Evolutionary conservation across 2,797 vertebrate species (phyloP).

Genomic region (Lepilemur septentrionalis): DNA sequence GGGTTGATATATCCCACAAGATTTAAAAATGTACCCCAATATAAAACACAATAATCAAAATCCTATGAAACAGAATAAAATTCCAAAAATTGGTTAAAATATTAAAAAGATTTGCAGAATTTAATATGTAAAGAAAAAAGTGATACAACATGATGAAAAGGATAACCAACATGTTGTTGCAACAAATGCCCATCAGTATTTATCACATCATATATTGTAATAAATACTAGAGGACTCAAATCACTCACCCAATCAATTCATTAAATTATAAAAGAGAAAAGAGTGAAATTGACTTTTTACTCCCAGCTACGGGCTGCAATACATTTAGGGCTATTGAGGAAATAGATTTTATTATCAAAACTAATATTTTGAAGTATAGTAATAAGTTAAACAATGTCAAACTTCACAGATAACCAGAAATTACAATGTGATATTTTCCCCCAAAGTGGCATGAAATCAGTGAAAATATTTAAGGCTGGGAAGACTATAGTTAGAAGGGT

Average conservation of each 20-base stretch:
- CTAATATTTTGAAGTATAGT: not conserved
- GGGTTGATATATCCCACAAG: not conserved
- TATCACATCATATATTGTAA: not conserved
- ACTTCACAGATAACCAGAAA: not conserved
- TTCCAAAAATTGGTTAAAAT: not conserved
- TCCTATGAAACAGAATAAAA: not conserved
- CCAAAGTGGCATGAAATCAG: not conserved
- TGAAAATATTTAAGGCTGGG: not conserved
- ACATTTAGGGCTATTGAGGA: not conserved
- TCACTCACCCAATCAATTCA: not conserved
- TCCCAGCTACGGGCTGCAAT: not conserved
- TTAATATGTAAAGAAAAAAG: not conserved
- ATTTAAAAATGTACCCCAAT: not conserved
- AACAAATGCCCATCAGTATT: not conserved
- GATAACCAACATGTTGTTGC: not conserved
- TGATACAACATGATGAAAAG: not conserved
- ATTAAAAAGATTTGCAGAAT: not conserved
- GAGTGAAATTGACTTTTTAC: not conserved
- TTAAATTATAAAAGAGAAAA: not conserved
- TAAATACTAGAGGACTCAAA: not conserved
- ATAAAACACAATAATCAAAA: not conserved
- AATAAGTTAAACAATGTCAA: not conserved
- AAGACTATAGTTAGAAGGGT: not conserved
- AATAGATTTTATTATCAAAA: not conserved
- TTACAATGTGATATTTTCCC: not conserved